Conservation (phyloP, 2,113 vertebrate species). For the Trogon melanurus region DNA sequence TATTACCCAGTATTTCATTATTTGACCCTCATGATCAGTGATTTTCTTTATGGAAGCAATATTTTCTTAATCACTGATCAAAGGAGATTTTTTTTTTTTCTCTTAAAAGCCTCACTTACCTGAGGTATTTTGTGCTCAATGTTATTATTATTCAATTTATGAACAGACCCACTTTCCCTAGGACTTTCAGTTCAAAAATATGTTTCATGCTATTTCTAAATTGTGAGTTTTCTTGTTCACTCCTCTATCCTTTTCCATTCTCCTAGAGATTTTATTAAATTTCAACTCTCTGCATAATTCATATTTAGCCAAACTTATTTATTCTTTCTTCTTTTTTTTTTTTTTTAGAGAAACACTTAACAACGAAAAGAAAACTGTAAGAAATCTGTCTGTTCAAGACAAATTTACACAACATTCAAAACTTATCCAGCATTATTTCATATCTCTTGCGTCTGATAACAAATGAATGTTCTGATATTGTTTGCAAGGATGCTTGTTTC, state of each 20-base stretch:
- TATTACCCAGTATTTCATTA: background rate
- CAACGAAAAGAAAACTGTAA: background rate
- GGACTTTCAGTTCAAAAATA: background rate
- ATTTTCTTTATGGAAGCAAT: background rate
- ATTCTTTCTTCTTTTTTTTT: background rate
- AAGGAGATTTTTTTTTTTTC: background rate
- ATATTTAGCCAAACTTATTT: background rate
- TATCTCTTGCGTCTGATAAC: background rate
- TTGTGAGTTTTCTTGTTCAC: background rate
- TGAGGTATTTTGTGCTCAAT: background rate
- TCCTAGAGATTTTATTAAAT: background rate
- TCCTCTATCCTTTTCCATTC: background rate
- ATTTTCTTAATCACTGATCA: background rate
- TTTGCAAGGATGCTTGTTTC: background rate
- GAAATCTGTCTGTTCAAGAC: background rate
- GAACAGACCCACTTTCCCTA: background rate
- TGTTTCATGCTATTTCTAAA: background rate
- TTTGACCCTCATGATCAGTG: background rate
- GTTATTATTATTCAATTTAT: background rate
- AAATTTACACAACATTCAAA: background rate
- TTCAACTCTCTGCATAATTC: background rate
- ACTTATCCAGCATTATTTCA: background rate
- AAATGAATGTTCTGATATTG: background rate
- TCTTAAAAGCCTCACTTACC: background rate
- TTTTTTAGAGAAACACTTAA: background rate